A percentile compares a stretch with the other conserved stretches of the same genome.
Evolutionary conservation across 2,888 invertebrate genomes (phyloP).

Genomic region (Acutogordius australiensis): DNA sequence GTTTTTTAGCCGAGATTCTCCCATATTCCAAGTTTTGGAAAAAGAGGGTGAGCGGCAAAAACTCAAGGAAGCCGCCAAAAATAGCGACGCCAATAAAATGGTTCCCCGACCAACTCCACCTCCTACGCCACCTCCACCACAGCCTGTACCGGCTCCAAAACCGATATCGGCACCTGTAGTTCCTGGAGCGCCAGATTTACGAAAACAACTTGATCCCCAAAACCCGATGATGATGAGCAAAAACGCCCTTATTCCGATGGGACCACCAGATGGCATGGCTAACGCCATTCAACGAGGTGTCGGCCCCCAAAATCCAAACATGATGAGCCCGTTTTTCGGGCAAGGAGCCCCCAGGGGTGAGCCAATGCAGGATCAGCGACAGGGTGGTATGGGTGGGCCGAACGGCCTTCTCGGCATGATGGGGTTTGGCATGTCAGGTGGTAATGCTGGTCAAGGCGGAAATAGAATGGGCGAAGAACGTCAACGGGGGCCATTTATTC

Average conservation of each 20-base stretch:
- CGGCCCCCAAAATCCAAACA: neutral
- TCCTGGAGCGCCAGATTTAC: too few species aligned
- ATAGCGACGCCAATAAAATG: neutral
- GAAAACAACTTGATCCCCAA: neutral
- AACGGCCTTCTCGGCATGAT: too few species aligned
- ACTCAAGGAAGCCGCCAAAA: neutral
- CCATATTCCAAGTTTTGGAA: slow-evolving; percentile 6
- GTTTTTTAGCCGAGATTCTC: slow-evolving; percentile 7
- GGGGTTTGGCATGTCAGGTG: too few species aligned
- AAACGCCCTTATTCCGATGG: neutral
- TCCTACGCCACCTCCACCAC: slow-evolving; percentile 1
- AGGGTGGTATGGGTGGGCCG: neutral
- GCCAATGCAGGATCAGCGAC: too few species aligned
- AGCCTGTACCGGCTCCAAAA: neutral
- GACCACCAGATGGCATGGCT: neutral
- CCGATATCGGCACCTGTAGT: neutral
- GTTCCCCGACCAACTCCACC: neutral
- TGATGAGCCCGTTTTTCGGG: too few species aligned
- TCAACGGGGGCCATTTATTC: neutral
- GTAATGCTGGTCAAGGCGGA: too few species aligned
- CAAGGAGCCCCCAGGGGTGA: too few species aligned
- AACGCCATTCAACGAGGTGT: neutral
- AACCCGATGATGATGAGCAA: neutral
- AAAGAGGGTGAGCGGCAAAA: neutral
- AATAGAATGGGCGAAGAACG: too few species aligned